A percentile compares a stretch with the other conserved stretches of the same genome.
Evolutionary conservation across 2,113 vertebrate species (phyloP).

Genomic region (Protobothrops mucrosquamatus): DNA sequence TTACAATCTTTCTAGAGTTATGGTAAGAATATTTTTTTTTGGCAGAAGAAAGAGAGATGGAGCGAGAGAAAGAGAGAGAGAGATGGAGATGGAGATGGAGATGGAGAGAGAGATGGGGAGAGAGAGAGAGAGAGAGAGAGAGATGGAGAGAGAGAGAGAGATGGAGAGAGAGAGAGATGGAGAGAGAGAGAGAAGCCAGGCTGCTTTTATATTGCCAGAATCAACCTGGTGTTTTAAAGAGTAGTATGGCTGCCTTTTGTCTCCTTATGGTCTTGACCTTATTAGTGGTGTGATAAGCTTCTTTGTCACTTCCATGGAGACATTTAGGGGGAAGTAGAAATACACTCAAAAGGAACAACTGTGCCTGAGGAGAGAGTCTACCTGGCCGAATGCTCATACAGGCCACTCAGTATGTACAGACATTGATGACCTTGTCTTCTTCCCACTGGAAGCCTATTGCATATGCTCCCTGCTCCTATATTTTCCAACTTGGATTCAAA

Average conservation of each 20-base stretch:
- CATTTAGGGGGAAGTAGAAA: neutral
- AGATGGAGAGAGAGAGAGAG: neutral
- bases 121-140: no score
- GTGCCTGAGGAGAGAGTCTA: neutral
- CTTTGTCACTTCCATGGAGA: neutral
- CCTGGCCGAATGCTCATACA: neutral
- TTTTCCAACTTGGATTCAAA: neutral
- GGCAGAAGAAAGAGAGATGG: neutral
- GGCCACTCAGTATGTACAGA: neutral
- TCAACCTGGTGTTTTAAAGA: neutral
- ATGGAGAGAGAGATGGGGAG: neutral
- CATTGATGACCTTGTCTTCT: neutral
- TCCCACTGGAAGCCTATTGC: neutral
- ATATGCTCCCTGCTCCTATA: neutral
- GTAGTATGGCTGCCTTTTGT: neutral
- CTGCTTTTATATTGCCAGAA: neutral
- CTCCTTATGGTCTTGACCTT: constrained; percentile 5
- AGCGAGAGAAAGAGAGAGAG: no score
- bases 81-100: no score
- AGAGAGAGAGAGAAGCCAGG: neutral
- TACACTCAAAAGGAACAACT: constrained; percentile 6
- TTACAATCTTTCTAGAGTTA: neutral
- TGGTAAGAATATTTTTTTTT: neutral
- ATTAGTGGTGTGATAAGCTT: neutral
- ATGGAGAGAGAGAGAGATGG: no score